Evolutionary conservation across 2,888 invertebrate species (phyloP), one percentile per base, ranked within the genome.

Genomic region (Terebella lapidaria): DNA sequence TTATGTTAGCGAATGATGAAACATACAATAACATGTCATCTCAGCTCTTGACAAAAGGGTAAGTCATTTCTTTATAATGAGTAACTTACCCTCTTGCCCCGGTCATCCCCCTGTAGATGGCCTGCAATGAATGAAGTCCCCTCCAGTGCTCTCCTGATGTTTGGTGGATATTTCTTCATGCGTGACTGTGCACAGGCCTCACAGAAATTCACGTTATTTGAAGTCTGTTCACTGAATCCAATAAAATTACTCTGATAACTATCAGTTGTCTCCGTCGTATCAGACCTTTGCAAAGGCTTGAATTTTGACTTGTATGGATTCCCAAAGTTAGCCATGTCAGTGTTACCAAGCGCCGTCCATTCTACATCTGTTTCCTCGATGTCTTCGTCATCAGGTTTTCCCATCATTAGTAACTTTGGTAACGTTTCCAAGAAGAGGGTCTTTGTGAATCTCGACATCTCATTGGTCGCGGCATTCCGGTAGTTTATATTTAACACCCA

Each of bases 361-460:
- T 65, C 66, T 4, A 53, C 45, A n/a, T 56, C 47, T 22, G 29
- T 62, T 20, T 42, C 45, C 20, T 54, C 57, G 25, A 56, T 42
- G 10, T 52, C 45, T 5, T n/a, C 10, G 22, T 49, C 49, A 5
- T 5, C 24, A 10, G 49, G 95, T 74, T 94, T 85, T 75, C 89
- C 88, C 89, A 95, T 94, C 71, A 92, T 91, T 61, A 95, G 85
- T 72, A 95, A 85, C 73, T 92, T 85, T 10, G 96, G 96, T 70
- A 96, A 85, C 74, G 94, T 91, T 81, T 95, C 92, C 67, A 94
- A 92, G 83, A 95, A 95, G 61, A 96, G 89, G 67, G 91, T 84
- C 77, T 92, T 90, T 61, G 96, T 92, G 95, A 95, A 95, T 10
- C 92, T 92, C 62, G 95, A 92, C 95, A 97, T 96, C 77, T 88